Conservation (phyloP, 2,113 vertebrate genomes). For the Caranx melampygus region DNA sequence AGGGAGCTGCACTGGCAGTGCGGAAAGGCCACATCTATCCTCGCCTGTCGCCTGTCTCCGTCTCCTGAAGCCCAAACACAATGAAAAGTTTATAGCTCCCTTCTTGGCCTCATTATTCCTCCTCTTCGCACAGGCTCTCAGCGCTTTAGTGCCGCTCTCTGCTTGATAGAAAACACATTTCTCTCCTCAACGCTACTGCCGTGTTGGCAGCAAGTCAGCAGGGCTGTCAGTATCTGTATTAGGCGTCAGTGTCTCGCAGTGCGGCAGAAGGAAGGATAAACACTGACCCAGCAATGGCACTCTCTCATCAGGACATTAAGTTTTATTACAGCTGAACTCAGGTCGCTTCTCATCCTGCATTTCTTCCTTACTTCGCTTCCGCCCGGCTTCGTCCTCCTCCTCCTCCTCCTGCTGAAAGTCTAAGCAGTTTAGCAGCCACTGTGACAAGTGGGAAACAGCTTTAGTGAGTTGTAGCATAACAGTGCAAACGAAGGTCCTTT, state of each 20-base stretch:
- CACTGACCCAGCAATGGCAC: slow-evolving; percentile 33
- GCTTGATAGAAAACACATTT: slow-evolving; percentile 81
- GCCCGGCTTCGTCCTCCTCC: slow-evolving; percentile 28
- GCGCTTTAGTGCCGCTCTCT: slow-evolving; percentile 46
- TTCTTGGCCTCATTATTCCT: slow-evolving; percentile 70
- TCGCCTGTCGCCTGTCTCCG: slow-evolving; percentile 54
- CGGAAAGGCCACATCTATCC: slow-evolving; percentile 53
- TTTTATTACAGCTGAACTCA: slow-evolving; percentile 57
- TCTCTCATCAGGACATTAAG: slow-evolving; percentile 45
- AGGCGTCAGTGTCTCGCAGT: slow-evolving; percentile 41
- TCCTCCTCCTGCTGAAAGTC: slow-evolving; percentile 27
- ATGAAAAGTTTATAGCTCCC: slow-evolving; percentile 78
- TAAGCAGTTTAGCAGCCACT: slow-evolving; percentile 59
- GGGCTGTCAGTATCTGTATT: slow-evolving; percentile 44
- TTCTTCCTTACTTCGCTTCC: slow-evolving; percentile 37
- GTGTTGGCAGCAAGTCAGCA: slow-evolving; percentile 56
- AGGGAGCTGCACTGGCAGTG: slow-evolving; percentile 38
- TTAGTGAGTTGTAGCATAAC: slow-evolving; percentile 36
- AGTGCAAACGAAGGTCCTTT: slow-evolving; percentile 15
- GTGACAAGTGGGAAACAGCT: slow-evolving; percentile 57
- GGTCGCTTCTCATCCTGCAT: slow-evolving; percentile 24
- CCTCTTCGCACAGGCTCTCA: slow-evolving; percentile 38
- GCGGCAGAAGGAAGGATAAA: slow-evolving; percentile 36
- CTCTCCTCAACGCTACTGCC: slow-evolving; percentile 40
- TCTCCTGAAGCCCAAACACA: slow-evolving; percentile 62